Evolutionary conservation across 92 coral and sea anemone genomes (phyloP), one percentile per base, ranked within the genome.

Genomic region (Porites cylindrica): DNA sequence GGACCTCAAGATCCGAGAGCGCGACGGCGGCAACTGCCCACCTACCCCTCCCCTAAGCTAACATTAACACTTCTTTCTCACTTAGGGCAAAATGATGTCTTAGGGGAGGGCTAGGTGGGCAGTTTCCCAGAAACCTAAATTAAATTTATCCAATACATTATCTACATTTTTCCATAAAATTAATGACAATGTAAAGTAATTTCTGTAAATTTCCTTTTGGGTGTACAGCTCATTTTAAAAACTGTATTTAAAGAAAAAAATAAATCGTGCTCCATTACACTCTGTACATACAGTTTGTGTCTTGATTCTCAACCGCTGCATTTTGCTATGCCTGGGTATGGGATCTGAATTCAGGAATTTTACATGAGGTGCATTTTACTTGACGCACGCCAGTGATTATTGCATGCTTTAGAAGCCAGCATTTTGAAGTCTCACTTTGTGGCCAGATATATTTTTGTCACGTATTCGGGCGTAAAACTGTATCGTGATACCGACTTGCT

Each of bases 401-500:
- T 38, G 47, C 47, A 4, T 38, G 6, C 38, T 62, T 18, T 62
- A 7, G 66, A 11, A 62, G 7, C 54, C 6, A 60, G n/a, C 13
- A 14, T 61, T 26, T 21, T 59, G 52, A 26, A 47, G 18, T 10
- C 16, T 8, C 5, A 11, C 18, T 70, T n/a, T 14, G 59, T 67
- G 72, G 6, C 13, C 72, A 10, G 47, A 38, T 38, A 14, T 11
- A 38, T 26, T 50, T 32, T 16, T n/a, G 56, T 18, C 23, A 10
- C 29, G 24, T 20, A 79, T 43, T 32, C 38, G 4, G 24, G 32
- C 72, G 72, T 65, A 65, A 79, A 14, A 43, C 13, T 65, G 72
- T 79, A 73, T 65, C 72, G 47, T 32, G 18, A 79, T 63, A 51
- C 72, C 50, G 80, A 76, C 16, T 23, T 47, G 38, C 62, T 47